phyloP scores from a whole-genome alignment of 1,140 invertebrate genomes.

The Pachyrhynchus sulphureomaculatus region DNA sequence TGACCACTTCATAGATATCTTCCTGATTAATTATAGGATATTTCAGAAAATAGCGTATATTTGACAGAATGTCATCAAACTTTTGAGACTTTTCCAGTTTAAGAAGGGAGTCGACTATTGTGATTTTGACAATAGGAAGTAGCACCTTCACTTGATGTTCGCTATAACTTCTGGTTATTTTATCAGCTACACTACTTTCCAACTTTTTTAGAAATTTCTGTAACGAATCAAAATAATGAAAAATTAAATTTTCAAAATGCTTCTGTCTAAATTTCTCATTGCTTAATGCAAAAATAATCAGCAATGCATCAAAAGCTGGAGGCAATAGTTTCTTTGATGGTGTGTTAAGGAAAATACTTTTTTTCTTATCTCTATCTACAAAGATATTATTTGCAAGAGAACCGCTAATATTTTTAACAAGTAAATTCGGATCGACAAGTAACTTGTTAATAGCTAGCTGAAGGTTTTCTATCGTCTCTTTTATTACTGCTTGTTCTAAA shows the following conservation, averaged over 20 bases:
- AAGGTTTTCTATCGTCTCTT: not conserved
- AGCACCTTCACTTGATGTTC: not conserved
- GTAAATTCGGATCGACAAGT: not conserved
- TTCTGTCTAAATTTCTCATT: constrained; percentile 21
- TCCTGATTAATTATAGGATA: constrained; percentile 13
- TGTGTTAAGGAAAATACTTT: not conserved
- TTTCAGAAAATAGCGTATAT: constrained; percentile 8
- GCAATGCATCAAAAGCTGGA: constrained; percentile 15
- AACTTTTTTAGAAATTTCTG: not conserved
- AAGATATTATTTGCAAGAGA: not conserved
- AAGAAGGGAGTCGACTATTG: not conserved
- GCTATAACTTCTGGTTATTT: constrained; percentile 1
- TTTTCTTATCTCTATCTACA: not conserved
- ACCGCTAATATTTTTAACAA: constrained; percentile 3
- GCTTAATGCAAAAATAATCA: constrained; percentile 17
- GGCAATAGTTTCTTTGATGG: not conserved
- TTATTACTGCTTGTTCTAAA: not conserved
- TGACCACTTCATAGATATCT: constrained; percentile 6
- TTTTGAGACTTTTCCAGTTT: not conserved
- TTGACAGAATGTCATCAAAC: not conserved
- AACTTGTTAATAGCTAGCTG: constrained; percentile 5
- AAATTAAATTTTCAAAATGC: constrained; percentile 1
- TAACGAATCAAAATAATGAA: constrained; percentile 9
- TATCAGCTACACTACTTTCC: not conserved
- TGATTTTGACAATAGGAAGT: constrained; percentile 6